Conservation (phyloP, 1,140 invertebrate species). For the Zelostemma sp. region DNA sequence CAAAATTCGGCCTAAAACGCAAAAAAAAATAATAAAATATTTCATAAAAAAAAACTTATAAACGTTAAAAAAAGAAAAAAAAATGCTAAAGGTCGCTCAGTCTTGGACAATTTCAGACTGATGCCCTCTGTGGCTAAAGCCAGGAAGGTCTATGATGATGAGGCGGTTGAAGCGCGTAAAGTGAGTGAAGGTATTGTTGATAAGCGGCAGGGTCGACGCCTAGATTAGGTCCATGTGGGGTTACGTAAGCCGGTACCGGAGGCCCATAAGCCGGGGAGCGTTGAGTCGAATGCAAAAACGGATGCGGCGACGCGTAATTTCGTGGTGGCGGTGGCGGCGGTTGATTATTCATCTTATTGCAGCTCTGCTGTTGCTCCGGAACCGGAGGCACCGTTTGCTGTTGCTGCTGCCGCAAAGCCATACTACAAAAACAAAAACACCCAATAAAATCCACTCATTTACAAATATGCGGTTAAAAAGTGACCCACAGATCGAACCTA, state of each 20-base stretch:
- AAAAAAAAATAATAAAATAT: constrained; percentile 6
- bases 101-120: constrained; percentile 22
- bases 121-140: constrained; percentile 60
- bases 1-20: too few species aligned
- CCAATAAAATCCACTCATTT: too few species aligned
- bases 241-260: constrained; percentile 62
- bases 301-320: constrained; percentile 63
- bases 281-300: constrained; percentile 64
- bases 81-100: constrained; percentile 4
- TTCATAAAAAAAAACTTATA: constrained; percentile 1
- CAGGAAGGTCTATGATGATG: constrained; percentile 67
- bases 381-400: constrained; percentile 44
- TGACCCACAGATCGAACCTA: constrained; percentile 13
- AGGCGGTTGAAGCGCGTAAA: constrained; percentile 63
- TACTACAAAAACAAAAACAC: constrained; percentile 30
- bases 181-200: constrained; percentile 66
- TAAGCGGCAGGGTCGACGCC: constrained; percentile 64
- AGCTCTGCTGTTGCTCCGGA: constrained; percentile 52
- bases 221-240: constrained; percentile 62
- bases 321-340: constrained; percentile 49
- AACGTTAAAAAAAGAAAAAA: constrained; percentile 10
- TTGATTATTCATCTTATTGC: constrained; percentile 63
- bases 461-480: background rate
- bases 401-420: constrained; percentile 56
- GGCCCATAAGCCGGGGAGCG: constrained; percentile 61